These are phyloP conservation scores for Zoanthus solanderi DNA, from an alignment of 92 coral and sea anemone genomes.

Conservation along the genomic window DNA sequence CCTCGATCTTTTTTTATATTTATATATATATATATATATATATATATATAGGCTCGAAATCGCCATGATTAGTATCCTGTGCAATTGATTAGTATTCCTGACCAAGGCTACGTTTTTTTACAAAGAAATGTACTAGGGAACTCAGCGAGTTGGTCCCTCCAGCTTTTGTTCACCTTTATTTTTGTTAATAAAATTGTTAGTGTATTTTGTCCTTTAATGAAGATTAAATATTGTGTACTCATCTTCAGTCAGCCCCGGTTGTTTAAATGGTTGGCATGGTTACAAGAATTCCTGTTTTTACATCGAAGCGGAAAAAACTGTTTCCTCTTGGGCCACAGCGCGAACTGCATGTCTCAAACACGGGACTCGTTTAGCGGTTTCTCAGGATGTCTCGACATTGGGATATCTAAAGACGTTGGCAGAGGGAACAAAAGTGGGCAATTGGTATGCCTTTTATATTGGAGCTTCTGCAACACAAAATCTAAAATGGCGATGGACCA, in stretches of 20 bases:
- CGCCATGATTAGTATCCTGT: too few species aligned
- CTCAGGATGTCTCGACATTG: not conserved
- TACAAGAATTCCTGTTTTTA: slow-evolving; percentile 22
- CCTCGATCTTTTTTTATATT: too few species aligned
- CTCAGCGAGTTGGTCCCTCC: too few species aligned
- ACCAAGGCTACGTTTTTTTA: too few species aligned
- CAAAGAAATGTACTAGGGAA: too few species aligned
- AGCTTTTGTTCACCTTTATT: too few species aligned
- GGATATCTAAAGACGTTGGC: slow-evolving; percentile 2
- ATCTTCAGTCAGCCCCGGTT: slow-evolving; percentile 16
- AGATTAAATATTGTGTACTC: too few species aligned
- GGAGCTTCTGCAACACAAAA: slow-evolving; percentile 13
- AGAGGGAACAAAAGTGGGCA: not conserved
- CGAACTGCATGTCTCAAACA: not conserved
- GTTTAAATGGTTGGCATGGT: slow-evolving; percentile 20
- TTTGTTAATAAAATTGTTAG: too few species aligned
- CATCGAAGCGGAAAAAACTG: not conserved
- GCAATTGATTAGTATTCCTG: too few species aligned
- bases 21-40: too few species aligned
- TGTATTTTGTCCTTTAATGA: too few species aligned
- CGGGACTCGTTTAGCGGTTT: slow-evolving; percentile 1
- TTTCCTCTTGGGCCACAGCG: slow-evolving; percentile 12
- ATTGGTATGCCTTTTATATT: not conserved
- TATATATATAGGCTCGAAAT: too few species aligned
- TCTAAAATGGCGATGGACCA: slow-evolving; percentile 17